These are phyloP conservation scores for Hirundichthys speculiger DNA, from an alignment of 2,113 vertebrate genomes.

Conservation along the genomic window DNA sequence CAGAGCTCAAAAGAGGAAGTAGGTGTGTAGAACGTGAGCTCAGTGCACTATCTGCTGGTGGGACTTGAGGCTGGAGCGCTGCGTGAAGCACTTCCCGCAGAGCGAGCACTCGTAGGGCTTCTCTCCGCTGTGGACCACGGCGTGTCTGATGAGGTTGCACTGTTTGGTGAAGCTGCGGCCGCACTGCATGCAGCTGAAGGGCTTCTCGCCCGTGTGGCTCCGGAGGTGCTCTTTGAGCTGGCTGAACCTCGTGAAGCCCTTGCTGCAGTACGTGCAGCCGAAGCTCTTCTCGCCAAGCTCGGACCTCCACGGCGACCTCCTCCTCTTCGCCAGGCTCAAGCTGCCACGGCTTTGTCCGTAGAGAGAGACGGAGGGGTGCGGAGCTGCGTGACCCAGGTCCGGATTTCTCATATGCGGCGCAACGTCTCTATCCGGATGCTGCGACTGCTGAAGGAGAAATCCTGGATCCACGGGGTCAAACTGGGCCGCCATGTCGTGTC, in stretches of 20 bases:
- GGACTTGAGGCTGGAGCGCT: slow-evolving; percentile 75
- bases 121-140: slow-evolving; percentile 75
- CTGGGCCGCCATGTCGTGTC: slow-evolving; percentile 5
- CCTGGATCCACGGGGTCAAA: neutral
- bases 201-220: slow-evolving; percentile 79
- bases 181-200: slow-evolving; percentile 74
- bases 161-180: slow-evolving; percentile 79
- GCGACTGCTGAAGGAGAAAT: neutral
- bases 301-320: slow-evolving; percentile 54
- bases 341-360: slow-evolving; percentile 14
- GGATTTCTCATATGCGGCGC: neutral
- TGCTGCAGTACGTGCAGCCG: slow-evolving; percentile 73
- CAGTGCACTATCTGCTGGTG: slow-evolving; percentile 71
- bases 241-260: slow-evolving; percentile 69
- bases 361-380: neutral
- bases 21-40: neutral
- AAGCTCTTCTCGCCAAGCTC: slow-evolving; percentile 66
- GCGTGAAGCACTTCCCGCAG: slow-evolving; percentile 78
- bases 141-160: slow-evolving; percentile 77
- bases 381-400: neutral
- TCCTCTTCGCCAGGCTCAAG: slow-evolving; percentile 46
- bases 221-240: slow-evolving; percentile 79
- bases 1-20: neutral
- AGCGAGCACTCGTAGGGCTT: slow-evolving; percentile 69
- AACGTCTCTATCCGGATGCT: slow-evolving; percentile 25